A percentile compares a stretch with the other conserved stretches of the same genome.
Evolutionary conservation across 2,888 invertebrate genomes (phyloP).

Genomic region (Oscheius sp.): DNA sequence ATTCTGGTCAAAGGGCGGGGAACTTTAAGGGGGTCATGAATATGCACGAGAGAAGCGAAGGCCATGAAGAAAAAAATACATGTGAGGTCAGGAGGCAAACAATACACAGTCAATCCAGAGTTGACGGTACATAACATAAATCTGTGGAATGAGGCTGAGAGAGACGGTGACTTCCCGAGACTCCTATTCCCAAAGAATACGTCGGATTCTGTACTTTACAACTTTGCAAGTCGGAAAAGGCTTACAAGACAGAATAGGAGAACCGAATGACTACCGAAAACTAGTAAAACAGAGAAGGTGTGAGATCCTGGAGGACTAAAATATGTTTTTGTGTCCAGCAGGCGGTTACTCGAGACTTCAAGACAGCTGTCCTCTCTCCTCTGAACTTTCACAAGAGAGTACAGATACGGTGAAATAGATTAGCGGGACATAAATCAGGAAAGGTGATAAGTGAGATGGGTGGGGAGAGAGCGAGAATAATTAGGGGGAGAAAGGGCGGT

Average conservation of each 20-base stretch:
- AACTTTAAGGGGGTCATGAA: not conserved
- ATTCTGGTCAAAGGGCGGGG: not conserved
- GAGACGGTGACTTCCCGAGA: no score
- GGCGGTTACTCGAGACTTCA: slow-evolving; percentile 27
- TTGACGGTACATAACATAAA: no score
- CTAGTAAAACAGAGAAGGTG: not conserved
- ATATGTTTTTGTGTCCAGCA: slow-evolving; percentile 26
- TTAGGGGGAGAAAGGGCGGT: slow-evolving; percentile 12
- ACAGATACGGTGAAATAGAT: not conserved
- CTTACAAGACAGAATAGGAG: no score
- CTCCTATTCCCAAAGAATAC: no score
- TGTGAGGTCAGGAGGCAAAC: no score
- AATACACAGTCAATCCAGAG: no score
- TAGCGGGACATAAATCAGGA: slow-evolving; percentile 26
- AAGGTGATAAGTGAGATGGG: slow-evolving; percentile 26
- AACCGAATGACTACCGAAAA: no score
- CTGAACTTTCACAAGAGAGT: not conserved
- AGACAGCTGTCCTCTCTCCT: slow-evolving; percentile 10
- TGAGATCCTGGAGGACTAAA: slow-evolving; percentile 7
- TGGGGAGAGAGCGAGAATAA: slow-evolving; percentile 20
- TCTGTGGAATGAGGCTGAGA: no score
- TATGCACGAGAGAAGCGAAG: not conserved
- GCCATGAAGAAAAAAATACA: not conserved
- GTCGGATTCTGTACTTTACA: no score
- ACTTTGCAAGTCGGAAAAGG: no score